Percentiles rank a stretch among this genome's conserved stretches.
Conservation (phyloP, 2,888 invertebrate species). For the Calameuta filiformis region DNA sequence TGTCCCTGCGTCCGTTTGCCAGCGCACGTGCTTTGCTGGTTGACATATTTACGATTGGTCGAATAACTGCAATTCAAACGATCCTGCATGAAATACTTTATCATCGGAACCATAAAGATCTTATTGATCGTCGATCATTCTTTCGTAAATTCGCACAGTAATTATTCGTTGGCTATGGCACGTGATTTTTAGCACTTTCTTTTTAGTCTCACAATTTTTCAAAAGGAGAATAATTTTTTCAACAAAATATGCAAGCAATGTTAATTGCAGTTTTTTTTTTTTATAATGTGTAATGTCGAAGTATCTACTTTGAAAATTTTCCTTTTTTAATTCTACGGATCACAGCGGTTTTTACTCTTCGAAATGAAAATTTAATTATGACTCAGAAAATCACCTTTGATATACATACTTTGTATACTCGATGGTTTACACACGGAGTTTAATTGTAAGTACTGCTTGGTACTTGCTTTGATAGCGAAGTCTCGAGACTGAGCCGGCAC, state of each 20-base stretch:
- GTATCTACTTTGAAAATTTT: not conserved
- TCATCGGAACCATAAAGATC: not conserved
- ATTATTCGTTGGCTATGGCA: not conserved
- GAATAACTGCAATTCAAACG: not conserved
- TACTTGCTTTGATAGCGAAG: constrained; percentile 2
- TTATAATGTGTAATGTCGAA: not conserved
- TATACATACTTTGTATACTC: not conserved
- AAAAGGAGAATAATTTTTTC: not conserved
- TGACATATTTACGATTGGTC: not conserved
- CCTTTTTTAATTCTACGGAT: not conserved
- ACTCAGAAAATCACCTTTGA: not conserved
- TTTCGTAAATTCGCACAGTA: not conserved
- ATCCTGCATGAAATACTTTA: not conserved
- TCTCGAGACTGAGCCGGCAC: constrained; percentile 18
- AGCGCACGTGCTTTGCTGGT: not conserved
- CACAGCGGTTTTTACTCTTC: not conserved
- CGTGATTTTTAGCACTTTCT: not conserved
- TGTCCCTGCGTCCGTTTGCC: not conserved
- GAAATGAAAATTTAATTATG: not conserved
- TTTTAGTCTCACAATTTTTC: not conserved
- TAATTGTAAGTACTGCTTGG: not conserved
- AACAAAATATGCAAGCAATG: not conserved
- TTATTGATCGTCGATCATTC: not conserved
- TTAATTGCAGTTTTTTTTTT: too few species aligned
- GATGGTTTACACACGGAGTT: not conserved